Evolutionary conservation across 2,113 vertebrate species (phyloP).

Genomic region (Antennarius striatus): DNA sequence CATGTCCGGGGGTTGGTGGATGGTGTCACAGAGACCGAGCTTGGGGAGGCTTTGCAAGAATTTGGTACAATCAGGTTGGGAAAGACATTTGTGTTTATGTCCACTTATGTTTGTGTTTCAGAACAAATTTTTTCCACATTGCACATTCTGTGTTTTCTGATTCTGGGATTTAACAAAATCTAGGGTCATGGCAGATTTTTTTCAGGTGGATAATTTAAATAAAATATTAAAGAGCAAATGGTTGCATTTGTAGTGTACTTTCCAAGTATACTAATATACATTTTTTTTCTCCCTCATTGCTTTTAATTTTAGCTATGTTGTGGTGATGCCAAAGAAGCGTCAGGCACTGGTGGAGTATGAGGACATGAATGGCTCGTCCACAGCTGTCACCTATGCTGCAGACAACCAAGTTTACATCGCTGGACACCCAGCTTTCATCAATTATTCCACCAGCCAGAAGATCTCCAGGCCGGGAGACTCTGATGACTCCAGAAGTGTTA

Average conservation of each 20-base stretch:
- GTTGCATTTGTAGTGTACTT: no score
- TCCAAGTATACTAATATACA: not conserved
- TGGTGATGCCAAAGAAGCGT: slow-evolving; percentile 97
- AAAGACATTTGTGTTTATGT: not conserved
- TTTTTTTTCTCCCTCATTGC: not conserved
- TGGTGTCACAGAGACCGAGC: slow-evolving; percentile 90
- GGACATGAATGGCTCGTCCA: slow-evolving; percentile 91
- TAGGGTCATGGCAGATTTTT: no score
- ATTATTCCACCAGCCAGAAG: slow-evolving; percentile 98
- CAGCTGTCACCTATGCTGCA: slow-evolving; percentile 92
- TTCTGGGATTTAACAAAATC: no score
- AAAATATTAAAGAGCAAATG: no score
- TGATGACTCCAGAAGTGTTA: slow-evolving; percentile 89
- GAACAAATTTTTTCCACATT: not conserved
- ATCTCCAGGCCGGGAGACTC: slow-evolving; percentile 93
- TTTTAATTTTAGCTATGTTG: slow-evolving; percentile 84
- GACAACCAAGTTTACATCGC: slow-evolving; percentile 98
- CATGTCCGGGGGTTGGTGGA: slow-evolving; percentile 93
- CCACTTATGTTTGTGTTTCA: not conserved
- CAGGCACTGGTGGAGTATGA: slow-evolving; percentile 96
- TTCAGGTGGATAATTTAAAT: no score
- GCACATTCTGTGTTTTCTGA: no score
- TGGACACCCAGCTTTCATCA: slow-evolving; percentile 92
- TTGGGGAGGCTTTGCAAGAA: slow-evolving; percentile 93
- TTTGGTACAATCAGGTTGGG: slow-evolving; percentile 93